Evolutionary conservation across 2,888 invertebrate genomes (phyloP).

Genomic region (Ferrisia virgata): DNA sequence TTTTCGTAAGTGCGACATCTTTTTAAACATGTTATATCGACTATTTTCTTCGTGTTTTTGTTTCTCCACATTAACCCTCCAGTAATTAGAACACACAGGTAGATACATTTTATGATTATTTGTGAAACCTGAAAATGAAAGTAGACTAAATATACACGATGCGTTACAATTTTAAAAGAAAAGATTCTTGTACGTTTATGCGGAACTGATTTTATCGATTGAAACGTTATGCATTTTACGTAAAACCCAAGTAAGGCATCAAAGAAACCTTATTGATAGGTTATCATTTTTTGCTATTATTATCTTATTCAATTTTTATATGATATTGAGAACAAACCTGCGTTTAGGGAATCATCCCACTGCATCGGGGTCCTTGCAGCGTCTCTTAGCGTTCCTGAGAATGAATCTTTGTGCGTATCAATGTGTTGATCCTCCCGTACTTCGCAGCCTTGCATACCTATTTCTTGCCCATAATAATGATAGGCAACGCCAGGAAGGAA

Average conservation of each 20-base stretch:
- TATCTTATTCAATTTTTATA: too few relatives aligned
- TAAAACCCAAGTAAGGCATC: too few relatives aligned
- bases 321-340: constrained; percentile 37
- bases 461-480: constrained; percentile 59
- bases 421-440: not conserved
- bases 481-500: constrained; percentile 57
- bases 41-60: constrained; percentile 32
- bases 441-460: constrained; percentile 54
- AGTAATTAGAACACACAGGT: constrained; percentile 45
- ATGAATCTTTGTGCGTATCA: not conserved
- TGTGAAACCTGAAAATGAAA: constrained; percentile 18
- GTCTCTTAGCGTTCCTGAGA: not conserved
- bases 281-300: too few relatives aligned
- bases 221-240: not conserved
- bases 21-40: constrained; percentile 39
- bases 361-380: constrained; percentile 40
- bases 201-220: too few relatives aligned
- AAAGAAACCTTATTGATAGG: too few relatives aligned
- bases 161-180: too few relatives aligned
- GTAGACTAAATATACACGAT: too few relatives aligned
- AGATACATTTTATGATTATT: constrained; percentile 3
- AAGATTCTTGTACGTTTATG: too few relatives aligned
- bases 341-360: constrained; percentile 34
- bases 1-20: constrained; percentile 34
- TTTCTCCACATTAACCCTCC: constrained; percentile 1